Evolutionary conservation across 37 sponge, comb jelly and placozoan species (phyloP).

Genomic region (Spongilla lacustris): DNA sequence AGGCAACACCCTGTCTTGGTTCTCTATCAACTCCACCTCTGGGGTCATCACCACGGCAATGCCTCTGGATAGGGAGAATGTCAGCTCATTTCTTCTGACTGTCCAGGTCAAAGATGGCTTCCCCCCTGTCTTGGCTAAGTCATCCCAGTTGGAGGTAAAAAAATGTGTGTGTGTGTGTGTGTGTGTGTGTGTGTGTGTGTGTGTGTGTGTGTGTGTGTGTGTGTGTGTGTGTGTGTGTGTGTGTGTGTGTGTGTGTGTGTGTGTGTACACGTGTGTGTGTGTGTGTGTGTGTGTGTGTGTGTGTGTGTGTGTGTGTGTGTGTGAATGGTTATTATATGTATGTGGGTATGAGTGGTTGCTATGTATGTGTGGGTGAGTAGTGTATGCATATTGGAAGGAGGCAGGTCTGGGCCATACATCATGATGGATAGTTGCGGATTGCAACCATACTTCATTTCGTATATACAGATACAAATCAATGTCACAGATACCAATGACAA

Average conservation of each 20-base stretch:
- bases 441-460: neutral
- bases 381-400: neutral
- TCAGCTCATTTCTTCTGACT: neutral
- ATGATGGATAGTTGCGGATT: neutral
- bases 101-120: neutral
- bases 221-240: neutral
- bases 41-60: constrained; percentile 36
- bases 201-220: neutral
- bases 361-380: neutral
- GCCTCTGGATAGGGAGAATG: constrained; percentile 45
- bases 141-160: neutral
- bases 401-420: too few species aligned
- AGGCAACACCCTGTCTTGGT: neutral
- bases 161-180: neutral
- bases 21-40: neutral
- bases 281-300: neutral
- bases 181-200: neutral
- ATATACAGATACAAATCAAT: constrained; percentile 17
- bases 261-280: neutral
- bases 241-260: neutral
- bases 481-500: constrained; percentile 59
- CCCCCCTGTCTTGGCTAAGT: neutral
- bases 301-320: neutral
- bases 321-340: neutral
- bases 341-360: neutral